phyloP scores from a whole-genome alignment of 2,797 vertebrate genomes.

The Leucoraja ocellata region DNA sequence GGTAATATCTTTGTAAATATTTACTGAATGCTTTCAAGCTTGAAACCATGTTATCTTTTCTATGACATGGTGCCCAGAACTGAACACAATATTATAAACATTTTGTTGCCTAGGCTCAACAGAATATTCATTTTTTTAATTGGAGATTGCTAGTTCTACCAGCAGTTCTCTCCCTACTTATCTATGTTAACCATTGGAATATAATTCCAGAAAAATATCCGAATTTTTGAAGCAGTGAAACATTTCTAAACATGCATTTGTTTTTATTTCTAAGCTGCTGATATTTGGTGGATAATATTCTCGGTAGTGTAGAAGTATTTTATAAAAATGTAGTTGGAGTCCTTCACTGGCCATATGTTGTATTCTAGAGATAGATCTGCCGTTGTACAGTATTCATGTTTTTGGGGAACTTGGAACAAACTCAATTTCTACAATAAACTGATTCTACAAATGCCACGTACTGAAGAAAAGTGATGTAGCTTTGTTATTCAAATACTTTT shows the following conservation, averaged over 20 bases:
- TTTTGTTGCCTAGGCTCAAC: background rate
- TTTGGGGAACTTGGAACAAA: background rate
- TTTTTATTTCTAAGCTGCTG: background rate
- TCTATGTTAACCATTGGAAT: background rate
- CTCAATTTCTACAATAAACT: background rate
- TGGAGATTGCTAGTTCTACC: background rate
- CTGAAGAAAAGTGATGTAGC: slow-evolving; percentile 15
- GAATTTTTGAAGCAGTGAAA: background rate
- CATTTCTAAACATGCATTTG: background rate
- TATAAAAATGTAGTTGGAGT: background rate
- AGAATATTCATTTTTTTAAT: background rate
- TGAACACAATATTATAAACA: too few relatives aligned
- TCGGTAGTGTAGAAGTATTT: background rate
- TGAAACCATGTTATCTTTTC: too few relatives aligned
- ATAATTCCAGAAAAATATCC: background rate
- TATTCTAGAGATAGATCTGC: background rate
- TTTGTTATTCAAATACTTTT: slow-evolving; percentile 13
- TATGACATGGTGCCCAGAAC: too few relatives aligned
- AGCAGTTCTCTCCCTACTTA: background rate
- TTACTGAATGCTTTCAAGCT: too few relatives aligned
- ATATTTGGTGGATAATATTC: background rate
- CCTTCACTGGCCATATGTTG: background rate
- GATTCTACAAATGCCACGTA: background rate
- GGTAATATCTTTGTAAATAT: too few relatives aligned
- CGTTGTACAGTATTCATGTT: background rate